phyloP scores from a whole-genome alignment of 2,113 vertebrate species.

The Syngnathus floridae region DNA sequence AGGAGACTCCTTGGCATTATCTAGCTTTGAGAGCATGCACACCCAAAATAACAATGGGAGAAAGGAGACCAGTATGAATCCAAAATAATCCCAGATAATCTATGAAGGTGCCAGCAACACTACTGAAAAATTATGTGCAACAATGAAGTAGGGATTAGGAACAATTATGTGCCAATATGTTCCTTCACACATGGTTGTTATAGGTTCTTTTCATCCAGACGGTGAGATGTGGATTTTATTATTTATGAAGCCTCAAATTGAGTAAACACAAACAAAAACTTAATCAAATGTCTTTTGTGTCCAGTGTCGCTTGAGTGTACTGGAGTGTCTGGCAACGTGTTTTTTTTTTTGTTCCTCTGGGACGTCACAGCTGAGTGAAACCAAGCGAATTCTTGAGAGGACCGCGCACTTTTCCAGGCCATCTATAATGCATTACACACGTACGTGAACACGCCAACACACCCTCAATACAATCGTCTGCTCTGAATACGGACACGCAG shows the following conservation, averaged over 20 bases:
- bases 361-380: conserved; percentile 24
- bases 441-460: conserved; percentile 11
- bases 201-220: too few relatives aligned
- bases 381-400: conserved; percentile 8
- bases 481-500: conserved; percentile 16
- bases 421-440: conserved; percentile 41
- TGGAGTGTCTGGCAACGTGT: neutral
- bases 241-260: too few relatives aligned
- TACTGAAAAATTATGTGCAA: neutral
- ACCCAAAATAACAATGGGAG: conserved; percentile 9
- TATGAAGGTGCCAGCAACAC: neutral
- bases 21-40: conserved; percentile 25
- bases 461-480: conserved; percentile 21
- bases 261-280: neutral
- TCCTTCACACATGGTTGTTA: neutral
- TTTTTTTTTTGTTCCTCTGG: conserved; percentile 9
- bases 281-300: neutral
- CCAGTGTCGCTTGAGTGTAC: neutral
- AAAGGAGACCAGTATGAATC: neutral
- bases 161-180: neutral
- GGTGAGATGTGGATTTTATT: too few relatives aligned
- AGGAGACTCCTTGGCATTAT: conserved; percentile 24
- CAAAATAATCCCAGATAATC: neutral
- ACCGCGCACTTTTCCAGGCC: conserved; percentile 7
- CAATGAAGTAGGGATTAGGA: neutral